Evolutionary conservation across 2,797 vertebrate species (phyloP), one percentile per base, ranked within the genome.

Genomic region (Etheostoma perlongum): DNA sequence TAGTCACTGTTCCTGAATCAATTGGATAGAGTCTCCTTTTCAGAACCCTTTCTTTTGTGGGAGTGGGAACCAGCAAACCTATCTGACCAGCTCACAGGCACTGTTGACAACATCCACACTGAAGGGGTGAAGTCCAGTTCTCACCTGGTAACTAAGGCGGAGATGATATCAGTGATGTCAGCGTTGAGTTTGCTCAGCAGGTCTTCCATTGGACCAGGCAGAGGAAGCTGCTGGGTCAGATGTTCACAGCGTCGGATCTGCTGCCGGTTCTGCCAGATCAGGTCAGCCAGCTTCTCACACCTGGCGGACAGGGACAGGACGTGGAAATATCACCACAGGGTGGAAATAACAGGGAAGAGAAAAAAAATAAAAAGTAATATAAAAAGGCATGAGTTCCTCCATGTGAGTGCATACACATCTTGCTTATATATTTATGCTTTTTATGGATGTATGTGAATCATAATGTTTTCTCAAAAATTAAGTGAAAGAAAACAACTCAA

Each of bases 201-300:
- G 76, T 98, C 96, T 75, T 98, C 97, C 88, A 97, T 97, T 0
- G 96, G 96, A 14, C 98, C 97, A 0, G 97, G 96, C 86, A 99
- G 96, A 0, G 97, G 97, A 67, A 97, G 95, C 92, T 99, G 98
- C 89, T 98, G 97, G 46, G 96, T 97, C 14, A 98, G 89, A 89
- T 99, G 97, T 88, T 98, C 97, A 0, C 96, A 97, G 23, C 97
- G 94, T 6, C 96, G 93, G 66, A 97, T 96, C 93, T 97, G 97
- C 90, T 98, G 97, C 71, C 97, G 92, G 91, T 98, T 99, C 94
- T 99, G 97, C 96, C 97, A 98, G 87, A 98, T 97, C 76, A 97
- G 94, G 88, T 97, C 96, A 0, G 97, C 96, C 86, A 95, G 88
- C 88, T 99, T 99, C 93, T 99, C 97, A 55, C 97, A 98, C 97